Evolutionary conservation across 2,797 vertebrate species (phyloP).

Genomic region (Pelochelys cantorii): DNA sequence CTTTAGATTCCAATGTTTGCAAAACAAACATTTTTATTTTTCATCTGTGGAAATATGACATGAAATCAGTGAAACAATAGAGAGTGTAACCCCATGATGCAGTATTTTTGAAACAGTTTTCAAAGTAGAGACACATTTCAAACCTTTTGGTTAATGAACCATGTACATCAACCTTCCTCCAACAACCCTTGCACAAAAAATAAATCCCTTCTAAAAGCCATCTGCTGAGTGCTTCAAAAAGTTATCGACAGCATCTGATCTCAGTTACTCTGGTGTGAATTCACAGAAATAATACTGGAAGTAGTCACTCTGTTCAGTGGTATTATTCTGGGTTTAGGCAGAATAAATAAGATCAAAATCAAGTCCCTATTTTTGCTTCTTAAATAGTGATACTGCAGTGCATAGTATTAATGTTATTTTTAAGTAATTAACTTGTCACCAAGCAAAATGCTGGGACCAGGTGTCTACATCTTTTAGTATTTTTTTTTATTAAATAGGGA

Average conservation of each 20-base stretch:
- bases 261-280: not conserved
- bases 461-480: not conserved
- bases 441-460: not conserved
- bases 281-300: not conserved
- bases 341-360: not conserved
- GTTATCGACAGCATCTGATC: not conserved
- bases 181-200: not conserved
- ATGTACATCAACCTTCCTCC: not conserved
- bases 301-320: not conserved
- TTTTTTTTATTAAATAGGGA: not conserved
- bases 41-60: not conserved
- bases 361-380: not conserved
- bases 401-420: not conserved
- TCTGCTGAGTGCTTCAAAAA: not conserved
- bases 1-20: not conserved
- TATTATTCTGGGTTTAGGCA: not conserved
- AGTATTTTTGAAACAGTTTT: not conserved
- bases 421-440: not conserved
- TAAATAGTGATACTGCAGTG: not conserved
- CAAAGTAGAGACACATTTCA: not conserved
- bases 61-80: not conserved
- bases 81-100: not conserved
- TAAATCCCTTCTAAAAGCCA: not conserved
- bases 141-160: not conserved
- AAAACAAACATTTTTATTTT: not conserved